Conservation (phyloP, 2,113 vertebrate genomes). For the Geococcyx californianus region DNA sequence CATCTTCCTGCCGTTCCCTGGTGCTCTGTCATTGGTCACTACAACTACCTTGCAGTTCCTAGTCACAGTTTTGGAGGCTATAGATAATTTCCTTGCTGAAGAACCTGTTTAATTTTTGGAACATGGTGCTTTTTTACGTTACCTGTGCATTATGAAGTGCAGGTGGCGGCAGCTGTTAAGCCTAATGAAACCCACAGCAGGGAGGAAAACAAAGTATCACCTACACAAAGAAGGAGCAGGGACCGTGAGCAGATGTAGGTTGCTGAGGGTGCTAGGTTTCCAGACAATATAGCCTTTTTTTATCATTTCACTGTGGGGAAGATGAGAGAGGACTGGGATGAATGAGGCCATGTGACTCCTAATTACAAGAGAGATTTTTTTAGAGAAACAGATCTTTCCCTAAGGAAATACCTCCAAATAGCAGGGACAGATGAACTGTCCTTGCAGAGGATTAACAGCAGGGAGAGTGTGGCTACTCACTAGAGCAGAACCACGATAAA, state of each 20-base stretch:
- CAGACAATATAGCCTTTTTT: not conserved
- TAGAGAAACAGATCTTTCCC: not conserved
- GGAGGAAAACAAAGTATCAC: not conserved
- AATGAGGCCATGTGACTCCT: not conserved
- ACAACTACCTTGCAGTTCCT: not conserved
- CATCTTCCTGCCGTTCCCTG: too few species aligned
- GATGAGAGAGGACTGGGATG: not conserved
- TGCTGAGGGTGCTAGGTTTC: not conserved
- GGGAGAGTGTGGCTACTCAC: not conserved
- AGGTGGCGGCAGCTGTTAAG: not conserved
- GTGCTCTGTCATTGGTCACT: too few species aligned
- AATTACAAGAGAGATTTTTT: not conserved
- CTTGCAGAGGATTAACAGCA: not conserved
- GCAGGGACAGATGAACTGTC: not conserved
- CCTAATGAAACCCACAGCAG: constrained; percentile 1
- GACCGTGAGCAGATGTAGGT: not conserved
- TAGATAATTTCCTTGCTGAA: not conserved
- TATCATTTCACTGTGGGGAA: not conserved
- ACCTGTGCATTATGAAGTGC: not conserved
- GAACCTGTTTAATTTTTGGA: not conserved
- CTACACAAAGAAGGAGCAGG: not conserved
- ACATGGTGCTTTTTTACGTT: not conserved
- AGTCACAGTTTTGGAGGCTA: not conserved
- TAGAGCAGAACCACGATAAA: not conserved
- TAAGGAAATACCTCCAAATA: not conserved